Evolutionary conservation across 2,888 invertebrate species (phyloP).

Genomic region (Hypsopygia costalis): DNA sequence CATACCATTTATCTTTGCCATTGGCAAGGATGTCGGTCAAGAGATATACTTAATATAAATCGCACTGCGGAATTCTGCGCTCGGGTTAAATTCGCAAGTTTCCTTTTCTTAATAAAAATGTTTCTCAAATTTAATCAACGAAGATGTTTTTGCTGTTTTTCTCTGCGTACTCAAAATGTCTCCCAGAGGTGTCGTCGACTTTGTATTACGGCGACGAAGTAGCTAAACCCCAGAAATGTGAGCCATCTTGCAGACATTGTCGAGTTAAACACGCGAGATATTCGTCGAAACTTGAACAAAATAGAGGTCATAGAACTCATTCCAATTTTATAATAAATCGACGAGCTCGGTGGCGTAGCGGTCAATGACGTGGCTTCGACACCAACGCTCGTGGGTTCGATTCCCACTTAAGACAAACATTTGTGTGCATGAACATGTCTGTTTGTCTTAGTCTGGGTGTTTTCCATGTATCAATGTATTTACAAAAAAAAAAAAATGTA

Average conservation of each 20-base stretch:
- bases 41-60: background rate
- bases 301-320: background rate
- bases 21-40: too few relatives aligned
- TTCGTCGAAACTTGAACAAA: background rate
- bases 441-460: too few relatives aligned
- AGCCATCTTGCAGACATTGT: background rate
- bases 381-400: too few relatives aligned
- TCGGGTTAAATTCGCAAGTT: background rate
- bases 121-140: conserved; percentile 7
- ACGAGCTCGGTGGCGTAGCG: too few relatives aligned
- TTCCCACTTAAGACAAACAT: too few relatives aligned
- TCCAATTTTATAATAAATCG: too few relatives aligned
- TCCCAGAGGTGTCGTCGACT: conserved; percentile 6
- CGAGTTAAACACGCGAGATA: background rate
- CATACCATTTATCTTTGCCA: too few relatives aligned
- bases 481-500: too few relatives aligned
- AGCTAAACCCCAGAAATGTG: background rate
- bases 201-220: background rate
- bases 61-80: background rate
- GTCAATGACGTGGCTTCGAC: too few relatives aligned
- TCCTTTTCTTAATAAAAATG: conserved; percentile 3
- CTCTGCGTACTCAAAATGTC: conserved; percentile 1
- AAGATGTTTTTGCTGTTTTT: conserved; percentile 3
- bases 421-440: too few relatives aligned
- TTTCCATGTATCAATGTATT: too few relatives aligned